phyloP scores from a whole-genome alignment of 1,140 invertebrate genomes.

The Ceratosolen solmsi region DNA sequence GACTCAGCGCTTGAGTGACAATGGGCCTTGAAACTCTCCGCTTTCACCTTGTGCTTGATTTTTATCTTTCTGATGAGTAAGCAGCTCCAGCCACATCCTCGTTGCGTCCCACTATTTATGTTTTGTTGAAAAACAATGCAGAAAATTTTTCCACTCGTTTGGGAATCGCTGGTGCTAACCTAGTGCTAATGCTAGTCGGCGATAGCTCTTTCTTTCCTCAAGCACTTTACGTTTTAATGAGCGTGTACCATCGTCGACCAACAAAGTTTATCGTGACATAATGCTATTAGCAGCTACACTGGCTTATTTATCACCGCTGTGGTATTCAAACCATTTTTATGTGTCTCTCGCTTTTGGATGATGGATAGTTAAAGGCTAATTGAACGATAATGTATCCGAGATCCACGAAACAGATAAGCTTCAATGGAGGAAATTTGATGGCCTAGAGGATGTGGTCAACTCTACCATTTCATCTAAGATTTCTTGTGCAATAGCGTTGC shows the following conservation, averaged over 20 bases:
- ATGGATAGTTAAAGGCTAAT: too few relatives aligned
- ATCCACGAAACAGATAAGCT: too few relatives aligned
- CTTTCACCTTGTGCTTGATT: constrained; percentile 45
- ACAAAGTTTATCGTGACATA: not conserved
- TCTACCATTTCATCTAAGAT: too few relatives aligned
- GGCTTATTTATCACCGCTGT: too few relatives aligned
- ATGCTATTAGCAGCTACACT: not conserved
- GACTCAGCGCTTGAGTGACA: constrained; percentile 2
- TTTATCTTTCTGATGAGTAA: constrained; percentile 43
- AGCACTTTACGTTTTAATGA: not conserved
- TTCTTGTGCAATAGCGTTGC: too few relatives aligned
- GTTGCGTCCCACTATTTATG: not conserved
- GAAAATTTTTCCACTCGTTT: not conserved
- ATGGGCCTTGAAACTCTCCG: not conserved
- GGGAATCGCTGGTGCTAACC: not conserved
- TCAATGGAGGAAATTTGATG: too few relatives aligned
- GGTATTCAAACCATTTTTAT: too few relatives aligned
- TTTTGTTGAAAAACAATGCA: not conserved
- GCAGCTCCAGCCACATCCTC: constrained; percentile 1
- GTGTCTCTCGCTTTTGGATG: too few relatives aligned
- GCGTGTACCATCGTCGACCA: not conserved
- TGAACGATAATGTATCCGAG: too few relatives aligned
- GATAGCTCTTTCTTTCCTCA: not conserved
- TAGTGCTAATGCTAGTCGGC: not conserved
- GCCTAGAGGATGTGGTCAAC: too few relatives aligned